A percentile compares a stretch with the other conserved stretches of the same genome.
These are phyloP conservation scores for Vespertilio murinus DNA, from an alignment of 2,797 vertebrate species.

Conservation along the genomic window DNA sequence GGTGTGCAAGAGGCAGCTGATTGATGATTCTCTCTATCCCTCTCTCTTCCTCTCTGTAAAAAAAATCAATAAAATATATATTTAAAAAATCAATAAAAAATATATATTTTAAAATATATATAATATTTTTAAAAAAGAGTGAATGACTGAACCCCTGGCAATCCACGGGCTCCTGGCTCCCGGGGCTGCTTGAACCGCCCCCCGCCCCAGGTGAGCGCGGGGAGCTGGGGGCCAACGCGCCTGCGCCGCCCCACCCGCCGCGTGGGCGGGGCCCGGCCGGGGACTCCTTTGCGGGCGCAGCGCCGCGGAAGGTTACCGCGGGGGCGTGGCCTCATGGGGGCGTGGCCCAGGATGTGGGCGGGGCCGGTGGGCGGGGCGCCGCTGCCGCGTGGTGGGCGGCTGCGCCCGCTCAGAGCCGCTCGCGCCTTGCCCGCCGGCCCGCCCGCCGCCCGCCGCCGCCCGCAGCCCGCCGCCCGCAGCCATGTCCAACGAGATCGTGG, in stretches of 20 bases:
- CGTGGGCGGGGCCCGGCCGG: too few species aligned
- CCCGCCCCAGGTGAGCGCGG: fast-evolving
- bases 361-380: neutral
- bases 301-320: constrained; percentile 69
- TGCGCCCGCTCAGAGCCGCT: neutral
- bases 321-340: fast-evolving
- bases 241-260: neutral
- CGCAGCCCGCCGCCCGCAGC: constrained; percentile 12
- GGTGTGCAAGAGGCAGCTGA: too few species aligned
- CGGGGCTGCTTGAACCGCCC: neutral
- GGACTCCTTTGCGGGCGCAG: constrained; percentile 69
- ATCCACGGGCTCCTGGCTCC: fast-evolving
- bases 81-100: too few species aligned
- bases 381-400: neutral
- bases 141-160: neutral
- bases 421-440: neutral
- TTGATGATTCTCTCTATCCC: neutral
- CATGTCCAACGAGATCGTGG: constrained; percentile 93
- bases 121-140: fast-evolving
- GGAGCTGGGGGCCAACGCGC: neutral
- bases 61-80: neutral
- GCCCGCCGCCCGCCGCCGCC: neutral
- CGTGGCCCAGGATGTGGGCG: neutral
- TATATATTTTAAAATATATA: too few species aligned
- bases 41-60: neutral